Evolutionary conservation across 1,140 invertebrate genomes (phyloP).

Genomic region (Bombus huntii): DNA sequence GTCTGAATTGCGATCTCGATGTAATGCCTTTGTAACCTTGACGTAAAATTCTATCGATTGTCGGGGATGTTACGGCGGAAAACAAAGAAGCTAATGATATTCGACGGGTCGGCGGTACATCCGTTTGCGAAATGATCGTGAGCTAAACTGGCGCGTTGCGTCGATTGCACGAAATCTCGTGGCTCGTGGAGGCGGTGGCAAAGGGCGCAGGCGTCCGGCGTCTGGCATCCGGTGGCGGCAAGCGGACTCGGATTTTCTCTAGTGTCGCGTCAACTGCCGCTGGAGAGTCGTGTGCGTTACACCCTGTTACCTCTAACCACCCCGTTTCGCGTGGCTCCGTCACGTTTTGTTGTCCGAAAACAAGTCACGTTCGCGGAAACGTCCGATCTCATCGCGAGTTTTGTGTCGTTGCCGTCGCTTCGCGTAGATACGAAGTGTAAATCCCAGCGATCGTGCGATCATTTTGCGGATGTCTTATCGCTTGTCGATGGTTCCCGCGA

Average conservation of each 20-base stretch:
- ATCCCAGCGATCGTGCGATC: not conserved
- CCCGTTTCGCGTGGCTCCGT: conserved; percentile 47
- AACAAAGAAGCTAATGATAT: not conserved
- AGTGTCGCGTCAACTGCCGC: conserved; percentile 78
- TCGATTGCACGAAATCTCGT: conserved; percentile 55
- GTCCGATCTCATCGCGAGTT: not conserved
- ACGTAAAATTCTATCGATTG: not conserved
- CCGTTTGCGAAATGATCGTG: conserved; percentile 20
- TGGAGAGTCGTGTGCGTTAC: conserved; percentile 67
- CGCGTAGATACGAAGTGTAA: not conserved
- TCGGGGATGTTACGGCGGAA: not conserved
- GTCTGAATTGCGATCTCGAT: not conserved
- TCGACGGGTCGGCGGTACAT: not conserved
- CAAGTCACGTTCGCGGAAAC: not conserved
- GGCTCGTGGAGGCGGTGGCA: conserved; percentile 43
- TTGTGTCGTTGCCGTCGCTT: not conserved
- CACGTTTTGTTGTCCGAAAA: conserved; percentile 12
- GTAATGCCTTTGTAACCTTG: not conserved
- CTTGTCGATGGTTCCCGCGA: not conserved
- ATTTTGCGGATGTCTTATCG: not conserved
- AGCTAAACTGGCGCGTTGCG: conserved; percentile 42
- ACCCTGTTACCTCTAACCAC: conserved; percentile 41
- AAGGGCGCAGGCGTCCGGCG: conserved; percentile 76
- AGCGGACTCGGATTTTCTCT: conserved; percentile 70
- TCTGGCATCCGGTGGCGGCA: conserved; percentile 71